Conservation (phyloP, 2,888 invertebrate species). For the Galeopsomyia nigrocyanea region DNA sequence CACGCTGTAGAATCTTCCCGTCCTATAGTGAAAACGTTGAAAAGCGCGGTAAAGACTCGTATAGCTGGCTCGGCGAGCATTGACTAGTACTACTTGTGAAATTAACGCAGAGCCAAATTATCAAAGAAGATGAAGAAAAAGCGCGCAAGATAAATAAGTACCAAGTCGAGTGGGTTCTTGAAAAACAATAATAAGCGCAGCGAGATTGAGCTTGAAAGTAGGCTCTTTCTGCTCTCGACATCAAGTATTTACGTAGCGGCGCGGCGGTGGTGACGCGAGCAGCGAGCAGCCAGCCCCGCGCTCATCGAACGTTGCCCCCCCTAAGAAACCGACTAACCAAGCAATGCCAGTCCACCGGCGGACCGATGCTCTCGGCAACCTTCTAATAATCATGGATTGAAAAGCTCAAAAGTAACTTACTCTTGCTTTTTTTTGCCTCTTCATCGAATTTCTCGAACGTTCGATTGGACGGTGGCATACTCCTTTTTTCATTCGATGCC, state of each 20-base stretch:
- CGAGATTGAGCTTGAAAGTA: conserved; percentile 22
- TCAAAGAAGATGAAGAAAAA: background rate
- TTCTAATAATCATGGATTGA: conserved; percentile 44
- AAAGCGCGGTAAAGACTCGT: background rate
- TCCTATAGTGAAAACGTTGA: no score
- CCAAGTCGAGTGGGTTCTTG: background rate
- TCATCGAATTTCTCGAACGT: no score
- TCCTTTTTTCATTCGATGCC: no score
- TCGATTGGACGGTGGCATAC: no score
- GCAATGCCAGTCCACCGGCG: conserved; percentile 10
- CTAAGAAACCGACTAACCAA: conserved; percentile 18
- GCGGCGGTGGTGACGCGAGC: conserved; percentile 29
- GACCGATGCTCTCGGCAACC: background rate
- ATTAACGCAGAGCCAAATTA: no score
- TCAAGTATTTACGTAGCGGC: conserved; percentile 45
- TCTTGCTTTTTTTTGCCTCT: no score
- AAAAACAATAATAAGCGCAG: background rate
- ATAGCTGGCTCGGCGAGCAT: background rate
- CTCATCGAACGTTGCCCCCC: no score
- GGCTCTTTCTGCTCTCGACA: conserved; percentile 19
- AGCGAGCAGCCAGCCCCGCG: no score
- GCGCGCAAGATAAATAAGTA: no score
- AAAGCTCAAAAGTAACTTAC: background rate
- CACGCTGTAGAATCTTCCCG: no score
- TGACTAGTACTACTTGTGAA: background rate